These are phyloP conservation scores for Apocrypta bakeri DNA, from an alignment of 1,140 invertebrate species.

Conservation along the genomic window DNA sequence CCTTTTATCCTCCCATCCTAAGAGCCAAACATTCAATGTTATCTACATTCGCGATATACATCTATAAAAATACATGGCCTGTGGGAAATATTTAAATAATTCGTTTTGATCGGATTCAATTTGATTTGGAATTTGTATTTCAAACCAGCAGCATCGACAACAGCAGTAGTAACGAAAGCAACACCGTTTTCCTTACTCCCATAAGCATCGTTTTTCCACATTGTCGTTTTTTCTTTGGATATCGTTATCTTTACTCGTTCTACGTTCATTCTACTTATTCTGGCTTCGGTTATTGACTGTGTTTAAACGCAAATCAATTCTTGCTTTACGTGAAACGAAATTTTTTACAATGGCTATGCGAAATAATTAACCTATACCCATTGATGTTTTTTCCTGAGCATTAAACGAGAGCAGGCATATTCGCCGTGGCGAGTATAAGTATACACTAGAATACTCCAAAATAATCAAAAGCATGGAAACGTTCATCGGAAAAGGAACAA, in stretches of 20 bases:
- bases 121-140: not conserved
- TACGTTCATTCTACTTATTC: not conserved
- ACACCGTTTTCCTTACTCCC: too few species aligned
- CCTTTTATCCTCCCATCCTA: not conserved
- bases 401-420: too few species aligned
- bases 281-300: not conserved
- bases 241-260: slow-evolving; percentile 9
- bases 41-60: not conserved
- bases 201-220: not conserved
- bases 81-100: not conserved
- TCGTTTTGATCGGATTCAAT: not conserved
- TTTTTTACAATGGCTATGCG: not conserved
- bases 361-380: not conserved
- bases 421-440: too few species aligned
- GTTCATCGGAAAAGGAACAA: too few species aligned
- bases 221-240: not conserved
- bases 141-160: too few species aligned
- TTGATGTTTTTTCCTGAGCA: too few species aligned
- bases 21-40: not conserved
- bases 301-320: not conserved
- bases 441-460: too few species aligned
- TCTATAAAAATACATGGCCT: too few species aligned
- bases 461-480: too few species aligned
- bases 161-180: too few species aligned
- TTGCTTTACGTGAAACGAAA: not conserved